Conservation (phyloP, 2,797 vertebrate genomes). For the Acrossocheilus wenchowensis region DNA sequence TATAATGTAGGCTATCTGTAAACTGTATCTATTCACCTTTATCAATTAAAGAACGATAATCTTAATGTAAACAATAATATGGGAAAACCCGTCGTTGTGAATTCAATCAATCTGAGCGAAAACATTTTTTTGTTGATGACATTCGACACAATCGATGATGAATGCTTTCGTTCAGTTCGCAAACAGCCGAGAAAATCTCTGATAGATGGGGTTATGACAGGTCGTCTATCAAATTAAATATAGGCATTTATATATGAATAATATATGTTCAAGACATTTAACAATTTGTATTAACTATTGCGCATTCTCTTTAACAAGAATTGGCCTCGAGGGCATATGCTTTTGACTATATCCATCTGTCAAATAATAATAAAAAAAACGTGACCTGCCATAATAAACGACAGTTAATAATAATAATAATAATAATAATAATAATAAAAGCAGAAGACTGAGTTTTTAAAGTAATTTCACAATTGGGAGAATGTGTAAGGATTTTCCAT, state of each 20-base stretch:
- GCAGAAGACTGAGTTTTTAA: not conserved
- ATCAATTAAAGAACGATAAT: not conserved
- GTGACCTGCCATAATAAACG: not conserved
- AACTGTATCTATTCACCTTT: not conserved
- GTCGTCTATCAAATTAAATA: conserved; percentile 19
- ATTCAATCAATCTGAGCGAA: not conserved
- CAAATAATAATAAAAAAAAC: not conserved
- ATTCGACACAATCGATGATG: conserved; percentile 5
- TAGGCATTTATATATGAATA: not conserved
- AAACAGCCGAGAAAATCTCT: not conserved
- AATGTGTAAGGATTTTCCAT: not conserved
- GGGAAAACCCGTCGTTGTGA: not conserved
- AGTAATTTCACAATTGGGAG: not conserved
- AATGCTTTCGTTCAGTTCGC: not conserved
- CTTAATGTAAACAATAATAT: not conserved
- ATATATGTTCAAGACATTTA: not conserved
- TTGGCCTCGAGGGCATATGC: not conserved
- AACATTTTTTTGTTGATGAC: not conserved
- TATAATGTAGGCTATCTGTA: not conserved
- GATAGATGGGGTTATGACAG: not conserved
- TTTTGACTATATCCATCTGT: not conserved
- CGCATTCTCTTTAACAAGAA: not conserved
- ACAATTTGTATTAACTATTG: not conserved
- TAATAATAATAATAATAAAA: not conserved
- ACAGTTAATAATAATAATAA: not conserved